Percentiles rank a stretch among this genome's conserved stretches.
Evolutionary conservation across 1,140 invertebrate genomes (phyloP).

Genomic region (Zeugodacus cucurbitae): DNA sequence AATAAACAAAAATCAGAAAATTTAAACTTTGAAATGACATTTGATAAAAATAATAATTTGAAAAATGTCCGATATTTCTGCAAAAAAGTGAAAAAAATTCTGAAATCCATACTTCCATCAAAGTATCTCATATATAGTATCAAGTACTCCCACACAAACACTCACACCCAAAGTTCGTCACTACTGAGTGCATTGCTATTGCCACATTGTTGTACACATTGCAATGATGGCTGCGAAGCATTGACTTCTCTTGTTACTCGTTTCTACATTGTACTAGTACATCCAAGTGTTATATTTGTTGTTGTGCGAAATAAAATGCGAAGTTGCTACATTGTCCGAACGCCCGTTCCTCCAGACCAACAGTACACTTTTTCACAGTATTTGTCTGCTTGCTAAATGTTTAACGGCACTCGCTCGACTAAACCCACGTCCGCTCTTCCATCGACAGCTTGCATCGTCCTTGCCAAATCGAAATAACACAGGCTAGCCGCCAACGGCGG

Average conservation of each 20-base stretch:
- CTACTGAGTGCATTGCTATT: not conserved
- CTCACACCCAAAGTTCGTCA: no score
- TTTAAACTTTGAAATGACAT: no score
- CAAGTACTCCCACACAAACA: not conserved
- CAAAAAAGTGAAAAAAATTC: not conserved
- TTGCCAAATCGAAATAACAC: not conserved
- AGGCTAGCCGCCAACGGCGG: not conserved
- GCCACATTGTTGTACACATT: not conserved
- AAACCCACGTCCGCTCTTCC: not conserved
- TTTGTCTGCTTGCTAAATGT: not conserved
- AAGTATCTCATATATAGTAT: not conserved
- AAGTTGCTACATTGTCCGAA: conserved; percentile 14
- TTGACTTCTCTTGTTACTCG: no score
- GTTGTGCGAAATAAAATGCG: no score
- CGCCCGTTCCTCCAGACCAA: not conserved
- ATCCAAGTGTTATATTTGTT: no score
- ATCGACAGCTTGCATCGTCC: not conserved
- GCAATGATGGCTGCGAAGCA: no score
- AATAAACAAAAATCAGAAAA: no score
- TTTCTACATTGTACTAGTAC: no score
- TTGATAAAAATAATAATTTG: no score
- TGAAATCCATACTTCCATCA: not conserved
- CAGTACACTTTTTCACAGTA: not conserved
- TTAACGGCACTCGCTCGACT: not conserved
- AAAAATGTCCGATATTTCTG: no score